phyloP scores from a whole-genome alignment of 2,888 invertebrate species.

The Empis stercorea region DNA sequence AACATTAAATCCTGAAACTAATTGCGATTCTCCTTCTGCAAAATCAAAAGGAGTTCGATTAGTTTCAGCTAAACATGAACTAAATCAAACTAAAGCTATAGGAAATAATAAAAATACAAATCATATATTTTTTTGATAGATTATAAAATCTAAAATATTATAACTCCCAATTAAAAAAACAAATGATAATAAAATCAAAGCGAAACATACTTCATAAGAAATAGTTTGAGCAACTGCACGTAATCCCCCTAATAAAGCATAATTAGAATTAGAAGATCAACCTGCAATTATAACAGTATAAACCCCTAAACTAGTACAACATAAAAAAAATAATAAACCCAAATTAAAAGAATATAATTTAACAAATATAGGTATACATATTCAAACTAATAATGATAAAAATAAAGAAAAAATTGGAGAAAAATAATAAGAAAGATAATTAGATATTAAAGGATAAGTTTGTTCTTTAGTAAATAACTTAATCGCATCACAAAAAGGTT shows the following conservation, averaged over 20 bases:
- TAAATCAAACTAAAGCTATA: slow-evolving; percentile 43
- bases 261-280: slow-evolving; percentile 59
- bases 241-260: slow-evolving; percentile 54
- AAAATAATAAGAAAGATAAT: slow-evolving; percentile 48
- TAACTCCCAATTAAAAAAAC: slow-evolving; percentile 44
- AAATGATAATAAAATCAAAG: slow-evolving; percentile 49
- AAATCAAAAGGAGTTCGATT: slow-evolving; percentile 70
- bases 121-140: slow-evolving; percentile 41
- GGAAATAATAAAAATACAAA: slow-evolving; percentile 44
- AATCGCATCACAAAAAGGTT: slow-evolving; percentile 60
- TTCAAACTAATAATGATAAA: slow-evolving; percentile 45
- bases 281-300: slow-evolving; percentile 51
- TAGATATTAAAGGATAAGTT: slow-evolving; percentile 43
- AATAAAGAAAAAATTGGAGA: slow-evolving; percentile 46
- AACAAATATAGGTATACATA: slow-evolving; percentile 44
- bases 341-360: slow-evolving; percentile 44
- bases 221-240: slow-evolving; percentile 59
- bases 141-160: slow-evolving; percentile 40
- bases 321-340: slow-evolving; percentile 50
- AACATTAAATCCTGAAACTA: slow-evolving; percentile 68
- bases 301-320: slow-evolving; percentile 49
- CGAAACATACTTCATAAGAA: slow-evolving; percentile 62
- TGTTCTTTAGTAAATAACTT: slow-evolving; percentile 58
- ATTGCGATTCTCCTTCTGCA: slow-evolving; percentile 64
- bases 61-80: slow-evolving; percentile 52